These are phyloP conservation scores for Agrypnia vestita DNA, from an alignment of 1,140 invertebrate genomes.

Conservation along the genomic window DNA sequence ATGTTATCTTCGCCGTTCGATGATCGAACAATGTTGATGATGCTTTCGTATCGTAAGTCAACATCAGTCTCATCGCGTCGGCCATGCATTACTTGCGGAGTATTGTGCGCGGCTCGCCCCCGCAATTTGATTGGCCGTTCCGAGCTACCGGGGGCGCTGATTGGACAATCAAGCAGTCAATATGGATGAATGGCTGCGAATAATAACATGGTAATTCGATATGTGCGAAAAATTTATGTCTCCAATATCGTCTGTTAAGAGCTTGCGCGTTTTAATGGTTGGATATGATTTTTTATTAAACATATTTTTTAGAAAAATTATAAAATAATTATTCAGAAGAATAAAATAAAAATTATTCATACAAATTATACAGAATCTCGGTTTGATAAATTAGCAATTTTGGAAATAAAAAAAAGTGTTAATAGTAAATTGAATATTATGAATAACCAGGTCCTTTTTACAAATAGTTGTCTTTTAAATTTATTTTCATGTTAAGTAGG, in stretches of 20 bases:
- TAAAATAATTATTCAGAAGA: no score
- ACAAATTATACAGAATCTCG: no score
- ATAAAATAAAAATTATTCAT: no score
- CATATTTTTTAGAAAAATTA: no score
- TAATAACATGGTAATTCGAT: slow-evolving; percentile 21
- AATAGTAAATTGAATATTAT: no score
- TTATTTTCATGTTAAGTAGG: no score
- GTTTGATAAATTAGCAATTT: no score
- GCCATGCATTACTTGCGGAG: not conserved
- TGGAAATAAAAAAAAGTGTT: no score
- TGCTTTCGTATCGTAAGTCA: slow-evolving; percentile 16
- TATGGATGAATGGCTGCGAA: slow-evolving; percentile 9
- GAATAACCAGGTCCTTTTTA: no score
- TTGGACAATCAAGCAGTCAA: slow-evolving; percentile 10
- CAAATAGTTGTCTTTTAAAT: no score
- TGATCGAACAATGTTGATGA: not conserved
- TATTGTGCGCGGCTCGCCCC: not conserved
- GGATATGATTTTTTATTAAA: no score
- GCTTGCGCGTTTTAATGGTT: no score
- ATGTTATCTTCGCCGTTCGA: slow-evolving; percentile 10
- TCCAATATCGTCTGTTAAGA: not conserved
- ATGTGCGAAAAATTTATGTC: slow-evolving; percentile 1
- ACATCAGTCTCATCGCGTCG: not conserved
- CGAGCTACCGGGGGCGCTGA: slow-evolving; percentile 1
- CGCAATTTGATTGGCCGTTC: slow-evolving; percentile 31